phyloP scores from a whole-genome alignment of 2,888 invertebrate genomes.

The Tipula helvola region DNA sequence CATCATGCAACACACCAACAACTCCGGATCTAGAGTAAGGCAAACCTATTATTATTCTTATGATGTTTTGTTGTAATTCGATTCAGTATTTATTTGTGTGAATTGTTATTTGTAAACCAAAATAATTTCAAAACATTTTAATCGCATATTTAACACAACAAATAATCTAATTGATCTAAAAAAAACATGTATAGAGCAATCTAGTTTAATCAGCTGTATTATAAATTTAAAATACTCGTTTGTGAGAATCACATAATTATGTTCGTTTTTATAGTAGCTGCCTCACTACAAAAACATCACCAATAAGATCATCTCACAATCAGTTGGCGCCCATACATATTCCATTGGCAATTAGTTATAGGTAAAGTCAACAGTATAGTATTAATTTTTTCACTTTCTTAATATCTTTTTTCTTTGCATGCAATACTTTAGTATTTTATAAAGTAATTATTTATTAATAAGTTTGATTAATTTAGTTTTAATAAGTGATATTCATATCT shows the following conservation, averaged over 20 bases:
- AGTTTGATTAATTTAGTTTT: background rate
- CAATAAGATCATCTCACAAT: slow-evolving; percentile 17
- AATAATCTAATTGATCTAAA: background rate
- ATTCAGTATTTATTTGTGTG: background rate
- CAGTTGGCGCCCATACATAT: slow-evolving; percentile 20
- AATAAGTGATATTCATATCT: background rate
- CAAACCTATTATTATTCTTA: background rate
- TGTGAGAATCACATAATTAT: slow-evolving; percentile 4
- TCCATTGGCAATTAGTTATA: slow-evolving; percentile 17
- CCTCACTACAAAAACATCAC: slow-evolving; percentile 17
- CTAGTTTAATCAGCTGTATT: background rate
- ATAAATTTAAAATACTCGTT: background rate
- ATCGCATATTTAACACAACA: background rate
- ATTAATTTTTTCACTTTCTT: background rate
- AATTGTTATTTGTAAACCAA: background rate
- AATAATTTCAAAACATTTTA: background rate
- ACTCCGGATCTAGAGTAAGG: slow-evolving; percentile 61
- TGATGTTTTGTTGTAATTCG: background rate
- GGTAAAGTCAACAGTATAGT: slow-evolving; percentile 14
- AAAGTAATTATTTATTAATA: background rate
- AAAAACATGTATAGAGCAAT: background rate
- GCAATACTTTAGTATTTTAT: background rate
- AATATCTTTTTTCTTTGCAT: background rate
- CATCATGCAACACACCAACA: slow-evolving; percentile 45
- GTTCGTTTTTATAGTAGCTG: slow-evolving; percentile 16